These are phyloP conservation scores for Phengaris alcon DNA, from an alignment of 2,888 invertebrate species.

Conservation along the genomic window DNA sequence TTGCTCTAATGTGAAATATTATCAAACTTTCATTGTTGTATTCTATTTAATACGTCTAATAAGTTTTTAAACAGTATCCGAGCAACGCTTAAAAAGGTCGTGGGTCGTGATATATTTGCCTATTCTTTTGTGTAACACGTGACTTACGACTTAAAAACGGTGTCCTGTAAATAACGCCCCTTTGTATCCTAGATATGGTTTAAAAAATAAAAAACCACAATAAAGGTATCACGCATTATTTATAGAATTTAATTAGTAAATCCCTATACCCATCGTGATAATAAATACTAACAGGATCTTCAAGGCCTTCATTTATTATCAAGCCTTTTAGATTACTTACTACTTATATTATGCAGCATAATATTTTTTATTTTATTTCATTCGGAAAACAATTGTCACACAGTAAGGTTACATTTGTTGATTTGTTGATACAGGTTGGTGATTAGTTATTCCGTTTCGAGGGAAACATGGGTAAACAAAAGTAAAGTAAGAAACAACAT, in stretches of 20 bases:
- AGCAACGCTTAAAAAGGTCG: not conserved
- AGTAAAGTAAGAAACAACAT: too few species aligned
- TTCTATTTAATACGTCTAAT: not conserved
- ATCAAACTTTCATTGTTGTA: too few species aligned
- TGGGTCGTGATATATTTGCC: conserved; percentile 2
- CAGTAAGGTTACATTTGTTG: too few species aligned
- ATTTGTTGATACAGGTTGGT: too few species aligned
- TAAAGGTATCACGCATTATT: not conserved
- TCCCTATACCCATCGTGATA: not conserved
- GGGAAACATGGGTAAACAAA: too few species aligned
- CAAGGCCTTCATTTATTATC: not conserved
- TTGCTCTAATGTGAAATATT: too few species aligned
- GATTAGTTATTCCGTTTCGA: too few species aligned
- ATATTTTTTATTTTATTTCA: too few species aligned
- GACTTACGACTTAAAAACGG: not conserved
- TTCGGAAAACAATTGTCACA: too few species aligned
- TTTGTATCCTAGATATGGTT: conserved; percentile 7
- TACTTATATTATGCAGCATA: too few species aligned
- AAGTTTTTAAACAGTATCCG: not conserved
- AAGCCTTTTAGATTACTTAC: not conserved
- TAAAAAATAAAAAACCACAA: not conserved
- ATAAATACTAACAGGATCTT: conserved; percentile 1
- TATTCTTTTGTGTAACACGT: not conserved
- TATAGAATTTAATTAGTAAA: conserved; percentile 9
- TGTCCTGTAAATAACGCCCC: conserved; percentile 5